Evolutionary conservation across 2,888 invertebrate genomes (phyloP), one percentile per base, ranked within the genome.

Genomic region (Helleia helle): DNA sequence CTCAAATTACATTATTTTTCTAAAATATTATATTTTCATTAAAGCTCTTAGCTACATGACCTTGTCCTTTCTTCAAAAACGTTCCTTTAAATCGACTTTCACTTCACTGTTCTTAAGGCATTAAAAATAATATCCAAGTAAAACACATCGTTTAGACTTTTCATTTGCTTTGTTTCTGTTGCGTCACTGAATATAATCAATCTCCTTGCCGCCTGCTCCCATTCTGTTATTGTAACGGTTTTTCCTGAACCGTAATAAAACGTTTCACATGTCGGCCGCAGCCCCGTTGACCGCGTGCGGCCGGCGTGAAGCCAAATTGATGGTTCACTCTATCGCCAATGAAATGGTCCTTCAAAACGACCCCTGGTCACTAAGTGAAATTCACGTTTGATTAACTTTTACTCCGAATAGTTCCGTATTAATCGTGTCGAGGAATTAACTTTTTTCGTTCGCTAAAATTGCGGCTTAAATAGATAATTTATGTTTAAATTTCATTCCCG

Each of bases 341-440:
- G 76, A 75, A 81, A 80, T 77, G 80, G 77, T 71, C 75, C 80
- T 79, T 80, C 80, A 79, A 77, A 81, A 74, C 68, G 71, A 66
- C 64, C 74, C 61, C 64, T 62, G 67, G 72, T 64, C 71, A 73
- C 73, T 74, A 72, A 76, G 71, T 71, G 76, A 77, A 80, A 75
- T 77, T 79, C 69, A 80, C 79, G 76, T 72, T 73, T 79, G 75
- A 79, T 79, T 79, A 79, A 79, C 74, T 77, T 75, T 47, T 42
- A 41, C 43, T 25, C 25, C 34, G 22, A 22, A 8, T 8, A 22
- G 7, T 22, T 5, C 1, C 22, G 6, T 6, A 22, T 22, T 22
- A 22, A n/a, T n/a, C n/a, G n/a, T n/a, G n/a, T n/a, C n/a, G n/a
- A n/a, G n/a, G n/a, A n/a, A n/a, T n/a, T n/a, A n/a, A n/a, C n/a